Base-by-base conservation (phyloP, 1,140 invertebrate species). In the Heterodera schachtii region DNA sequence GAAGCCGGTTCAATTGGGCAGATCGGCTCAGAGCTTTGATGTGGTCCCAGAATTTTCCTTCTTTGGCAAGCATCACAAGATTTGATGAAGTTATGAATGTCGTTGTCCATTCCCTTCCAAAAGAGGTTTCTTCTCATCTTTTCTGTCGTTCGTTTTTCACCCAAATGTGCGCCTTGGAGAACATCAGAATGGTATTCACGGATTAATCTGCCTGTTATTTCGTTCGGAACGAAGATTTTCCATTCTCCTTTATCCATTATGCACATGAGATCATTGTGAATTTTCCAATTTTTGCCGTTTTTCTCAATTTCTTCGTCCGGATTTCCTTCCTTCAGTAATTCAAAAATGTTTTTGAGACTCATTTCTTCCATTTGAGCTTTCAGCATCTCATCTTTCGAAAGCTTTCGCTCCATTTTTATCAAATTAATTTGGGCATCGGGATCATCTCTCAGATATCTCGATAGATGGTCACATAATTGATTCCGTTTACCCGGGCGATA, bases 181-280 rank as follows among this genome's bases (percentile, higher is more conserved):
- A 78, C 41, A 41, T 81, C 44, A 3, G 69, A 67, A 52, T 79
- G 78, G 19, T 73, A 74, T 78, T 79, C 78, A 1, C 31, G 3
- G 6, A 79, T 79, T 43, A 79, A 31, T 52, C 21, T n/a, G 19
- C 16, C 43, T 79, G 41, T 44, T 57, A 79, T 41, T 2, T 6
- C 3, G 6, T 79, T 52, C 7, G 78, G 78, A 16, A 79, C 74
- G 8, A n/a, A 57, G 5, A 79, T 71, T 79, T 79, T 79, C 78
- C 75, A 52, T n/a, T 78, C 69, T 31, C 74, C 66, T 79, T 46
- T 5, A 8, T 64, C 13, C 7, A 69, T 79, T 19, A 19, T 16
- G 52, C 8, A 71, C 57, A 69, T n/a, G 21, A 49, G 16, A 4
- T 52, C 46, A 3, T 43, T 21, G 16, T 6, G 60, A 70, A 64